Percentiles rank a stretch among this genome's conserved stretches.
Conservation (phyloP, 1,140 invertebrate species). For the Drosophila littoralis region DNA sequence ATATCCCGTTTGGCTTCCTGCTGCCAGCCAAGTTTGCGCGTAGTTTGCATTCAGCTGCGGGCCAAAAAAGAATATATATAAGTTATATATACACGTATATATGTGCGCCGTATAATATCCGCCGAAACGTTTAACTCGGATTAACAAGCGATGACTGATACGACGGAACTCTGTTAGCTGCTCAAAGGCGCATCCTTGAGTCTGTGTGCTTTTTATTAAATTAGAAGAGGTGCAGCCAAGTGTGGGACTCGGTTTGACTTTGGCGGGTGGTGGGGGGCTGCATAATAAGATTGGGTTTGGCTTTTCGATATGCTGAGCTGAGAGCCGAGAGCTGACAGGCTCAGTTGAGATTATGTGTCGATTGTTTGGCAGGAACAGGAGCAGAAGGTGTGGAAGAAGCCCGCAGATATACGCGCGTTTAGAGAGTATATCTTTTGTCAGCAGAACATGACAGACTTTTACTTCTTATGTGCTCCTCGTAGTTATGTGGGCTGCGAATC, state of each 20-base stretch:
- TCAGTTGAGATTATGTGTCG: slow-evolving; percentile 4
- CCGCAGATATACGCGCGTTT: no score
- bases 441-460: no score
- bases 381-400: background rate
- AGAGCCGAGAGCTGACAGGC: background rate
- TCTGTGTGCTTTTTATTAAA: slow-evolving; percentile 52
- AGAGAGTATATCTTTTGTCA: no score
- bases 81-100: background rate
- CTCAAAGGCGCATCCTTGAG: slow-evolving; percentile 16
- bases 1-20: slow-evolving; percentile 57
- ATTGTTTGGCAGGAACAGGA: background rate
- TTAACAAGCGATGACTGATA: slow-evolving; percentile 78
- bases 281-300: slow-evolving; percentile 1
- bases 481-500: no score
- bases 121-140: slow-evolving; percentile 77
- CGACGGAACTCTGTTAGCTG: slow-evolving; percentile 14
- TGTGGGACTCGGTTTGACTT: background rate
- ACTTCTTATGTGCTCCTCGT: no score
- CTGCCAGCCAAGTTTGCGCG: slow-evolving; percentile 54
- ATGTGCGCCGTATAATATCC: slow-evolving; percentile 63
- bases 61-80: slow-evolving; percentile 41
- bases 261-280: background rate
- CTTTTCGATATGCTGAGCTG: slow-evolving; percentile 2
- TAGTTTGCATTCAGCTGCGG: slow-evolving; percentile 63
- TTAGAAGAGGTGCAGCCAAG: slow-evolving; percentile 31